Conservation (phyloP, 2,797 vertebrate genomes). For the Pitangus sulphuratus region DNA sequence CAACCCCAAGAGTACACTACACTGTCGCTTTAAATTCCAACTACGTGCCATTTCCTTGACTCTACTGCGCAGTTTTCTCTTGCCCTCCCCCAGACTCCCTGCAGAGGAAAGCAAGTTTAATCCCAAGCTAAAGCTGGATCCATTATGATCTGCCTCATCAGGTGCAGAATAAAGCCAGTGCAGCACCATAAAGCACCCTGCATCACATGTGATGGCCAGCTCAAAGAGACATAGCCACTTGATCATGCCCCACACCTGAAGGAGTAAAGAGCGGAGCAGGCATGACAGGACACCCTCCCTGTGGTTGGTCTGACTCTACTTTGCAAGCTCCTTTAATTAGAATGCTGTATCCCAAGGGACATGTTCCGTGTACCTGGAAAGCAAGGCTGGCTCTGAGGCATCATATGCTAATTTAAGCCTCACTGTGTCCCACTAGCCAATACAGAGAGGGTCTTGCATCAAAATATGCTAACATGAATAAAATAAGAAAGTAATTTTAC, state of each 20-base stretch:
- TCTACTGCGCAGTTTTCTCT: neutral
- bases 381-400: neutral
- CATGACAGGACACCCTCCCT: neutral
- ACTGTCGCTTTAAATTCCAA: neutral
- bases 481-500: neutral
- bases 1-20: neutral
- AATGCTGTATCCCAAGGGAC: fast-evolving
- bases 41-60: neutral
- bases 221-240: fast-evolving
- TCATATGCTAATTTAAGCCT: fast-evolving
- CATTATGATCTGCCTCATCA: neutral
- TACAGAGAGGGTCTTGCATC: neutral
- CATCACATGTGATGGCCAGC: fast-evolving
- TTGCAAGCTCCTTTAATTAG: neutral
- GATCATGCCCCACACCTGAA: fast-evolving
- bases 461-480: neutral
- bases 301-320: fast-evolving
- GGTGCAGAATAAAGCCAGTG: neutral
- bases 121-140: neutral
- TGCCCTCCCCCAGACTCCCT: neutral
- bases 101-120: neutral
- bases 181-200: neutral
- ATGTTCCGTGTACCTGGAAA: neutral
- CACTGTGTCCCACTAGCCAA: neutral
- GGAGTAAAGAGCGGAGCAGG: neutral